A percentile compares a stretch with the other conserved stretches of the same genome.
Evolutionary conservation across 2,113 vertebrate genomes (phyloP).

Genomic region (Oceanodroma tethys): DNA sequence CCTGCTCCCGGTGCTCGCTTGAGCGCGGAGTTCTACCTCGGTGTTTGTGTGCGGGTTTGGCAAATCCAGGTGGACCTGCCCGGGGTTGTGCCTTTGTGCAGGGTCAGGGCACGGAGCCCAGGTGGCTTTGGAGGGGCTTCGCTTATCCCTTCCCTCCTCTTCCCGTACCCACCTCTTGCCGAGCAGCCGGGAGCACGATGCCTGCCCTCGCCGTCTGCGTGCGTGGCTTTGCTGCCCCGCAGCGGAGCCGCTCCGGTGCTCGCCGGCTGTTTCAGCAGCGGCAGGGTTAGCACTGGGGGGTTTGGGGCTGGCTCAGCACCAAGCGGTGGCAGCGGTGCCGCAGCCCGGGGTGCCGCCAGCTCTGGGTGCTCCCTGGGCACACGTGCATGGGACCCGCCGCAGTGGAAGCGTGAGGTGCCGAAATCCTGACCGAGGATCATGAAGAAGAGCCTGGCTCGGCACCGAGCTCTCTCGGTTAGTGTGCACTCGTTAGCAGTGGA

Average conservation of each 20-base stretch:
- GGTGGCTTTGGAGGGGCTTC: background rate
- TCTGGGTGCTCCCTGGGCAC: background rate
- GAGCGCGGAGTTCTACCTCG: rapidly evolving
- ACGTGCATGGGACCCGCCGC: rapidly evolving
- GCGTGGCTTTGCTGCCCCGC: background rate
- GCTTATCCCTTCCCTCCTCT: background rate
- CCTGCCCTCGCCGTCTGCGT: too few relatives aligned
- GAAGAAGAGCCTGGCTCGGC: background rate
- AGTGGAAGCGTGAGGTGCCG: background rate
- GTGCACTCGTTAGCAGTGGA: rapidly evolving
- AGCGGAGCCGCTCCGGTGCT: background rate
- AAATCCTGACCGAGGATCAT: background rate
- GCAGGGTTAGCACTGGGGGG: rapidly evolving
- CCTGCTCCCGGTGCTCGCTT: rapidly evolving
- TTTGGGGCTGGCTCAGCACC: background rate
- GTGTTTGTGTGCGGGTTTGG: rapidly evolving
- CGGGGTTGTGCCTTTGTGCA: rapidly evolving
- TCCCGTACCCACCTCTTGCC: background rate
- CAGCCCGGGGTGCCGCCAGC: background rate
- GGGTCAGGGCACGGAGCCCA: rapidly evolving
- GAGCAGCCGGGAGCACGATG: background rate
- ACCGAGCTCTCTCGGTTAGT: rapidly evolving
- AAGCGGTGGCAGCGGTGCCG: rapidly evolving
- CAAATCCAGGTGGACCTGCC: background rate
- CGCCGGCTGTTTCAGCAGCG: background rate